These are phyloP conservation scores for Otis tarda DNA, from an alignment of 2,113 vertebrate genomes.

Conservation along the genomic window DNA sequence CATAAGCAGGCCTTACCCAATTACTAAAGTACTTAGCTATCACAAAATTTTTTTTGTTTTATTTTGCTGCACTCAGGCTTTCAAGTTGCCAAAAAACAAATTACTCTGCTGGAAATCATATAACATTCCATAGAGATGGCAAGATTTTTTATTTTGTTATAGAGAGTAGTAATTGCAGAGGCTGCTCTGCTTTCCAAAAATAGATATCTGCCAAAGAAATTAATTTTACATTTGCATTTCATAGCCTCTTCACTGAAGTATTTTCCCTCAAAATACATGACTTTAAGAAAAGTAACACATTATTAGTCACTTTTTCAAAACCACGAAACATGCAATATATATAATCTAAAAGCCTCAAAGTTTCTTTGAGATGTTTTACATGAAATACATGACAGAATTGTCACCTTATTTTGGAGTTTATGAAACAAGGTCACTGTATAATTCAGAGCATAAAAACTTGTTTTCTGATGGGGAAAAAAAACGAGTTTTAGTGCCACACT, in stretches of 20 bases:
- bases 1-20: not conserved
- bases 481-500: not conserved
- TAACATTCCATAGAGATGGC: not conserved
- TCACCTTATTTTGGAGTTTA: not conserved
- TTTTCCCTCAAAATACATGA: not conserved
- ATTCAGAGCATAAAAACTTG: not conserved
- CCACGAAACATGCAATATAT: not conserved
- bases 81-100: constrained; percentile 19
- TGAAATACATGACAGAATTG: not conserved
- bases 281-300: not conserved
- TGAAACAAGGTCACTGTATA: constrained; percentile 28
- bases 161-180: not conserved
- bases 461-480: not conserved
- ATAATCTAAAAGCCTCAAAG: not conserved
- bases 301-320: not conserved
- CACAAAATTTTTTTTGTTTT: not conserved
- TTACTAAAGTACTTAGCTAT: not conserved
- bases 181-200: constrained; percentile 19
- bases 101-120: not conserved
- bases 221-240: constrained; percentile 21
- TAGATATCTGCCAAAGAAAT: constrained; percentile 8
- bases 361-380: not conserved
- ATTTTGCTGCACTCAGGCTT: not conserved
- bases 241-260: not conserved
- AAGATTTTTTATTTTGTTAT: not conserved